phyloP scores from a whole-genome alignment of 1,140 invertebrate species.

The Sitobion miscanthi region DNA sequence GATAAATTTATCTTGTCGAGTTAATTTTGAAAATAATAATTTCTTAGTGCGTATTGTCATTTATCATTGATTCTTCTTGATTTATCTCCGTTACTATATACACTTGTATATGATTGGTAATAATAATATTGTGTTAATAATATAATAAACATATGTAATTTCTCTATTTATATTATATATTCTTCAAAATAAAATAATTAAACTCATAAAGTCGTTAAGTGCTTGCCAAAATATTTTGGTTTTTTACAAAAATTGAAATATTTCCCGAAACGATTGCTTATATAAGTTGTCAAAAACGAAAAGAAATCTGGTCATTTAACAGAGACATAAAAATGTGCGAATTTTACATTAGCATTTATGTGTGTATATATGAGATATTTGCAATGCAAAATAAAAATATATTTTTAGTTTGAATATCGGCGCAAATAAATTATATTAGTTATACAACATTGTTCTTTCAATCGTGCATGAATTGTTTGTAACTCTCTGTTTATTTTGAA shows the following conservation, averaged over 20 bases:
- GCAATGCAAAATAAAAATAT: conserved; percentile 27
- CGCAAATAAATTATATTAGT: background rate
- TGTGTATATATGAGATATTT: background rate
- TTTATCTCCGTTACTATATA: background rate
- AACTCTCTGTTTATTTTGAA: conserved; percentile 4
- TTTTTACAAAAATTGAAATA: conserved; percentile 4
- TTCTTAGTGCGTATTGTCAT: background rate
- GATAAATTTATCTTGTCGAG: background rate
- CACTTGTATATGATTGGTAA: background rate
- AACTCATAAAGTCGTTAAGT: background rate
- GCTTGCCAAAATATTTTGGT: background rate
- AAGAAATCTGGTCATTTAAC: background rate
- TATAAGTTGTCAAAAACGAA: background rate
- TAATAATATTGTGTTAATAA: background rate
- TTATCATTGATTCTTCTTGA: background rate
- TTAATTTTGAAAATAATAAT: background rate
- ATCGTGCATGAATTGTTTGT: background rate
- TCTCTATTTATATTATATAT: background rate
- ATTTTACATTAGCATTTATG: conserved; percentile 1
- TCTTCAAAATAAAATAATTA: background rate
- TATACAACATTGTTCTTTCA: conserved; percentile 9
- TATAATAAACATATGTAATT: background rate
- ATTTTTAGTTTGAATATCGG: background rate
- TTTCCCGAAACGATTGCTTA: background rate
- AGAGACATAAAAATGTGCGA: background rate